phyloP scores from a whole-genome alignment of 2,113 vertebrate species.

The Siphamia tubifer region DNA sequence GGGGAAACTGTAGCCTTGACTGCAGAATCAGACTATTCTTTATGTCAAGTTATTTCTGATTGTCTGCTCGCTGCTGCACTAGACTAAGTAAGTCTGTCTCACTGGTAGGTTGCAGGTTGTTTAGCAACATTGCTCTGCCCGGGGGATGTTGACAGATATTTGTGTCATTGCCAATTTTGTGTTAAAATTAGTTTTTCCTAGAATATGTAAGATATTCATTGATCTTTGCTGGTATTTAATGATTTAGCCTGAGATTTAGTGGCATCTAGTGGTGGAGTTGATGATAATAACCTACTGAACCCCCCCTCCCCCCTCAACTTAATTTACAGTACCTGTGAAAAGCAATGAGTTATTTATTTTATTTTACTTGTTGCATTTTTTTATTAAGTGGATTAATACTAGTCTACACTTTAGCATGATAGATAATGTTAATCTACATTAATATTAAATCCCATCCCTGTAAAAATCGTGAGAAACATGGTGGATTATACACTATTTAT shows the following conservation, averaged over 20 bases:
- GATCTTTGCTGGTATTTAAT: background rate
- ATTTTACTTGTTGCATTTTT: too few relatives aligned
- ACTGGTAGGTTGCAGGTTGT: background rate
- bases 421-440: too few relatives aligned
- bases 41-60: conserved; percentile 4
- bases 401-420: too few relatives aligned
- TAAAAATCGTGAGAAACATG: too few relatives aligned
- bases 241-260: background rate
- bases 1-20: conserved; percentile 15
- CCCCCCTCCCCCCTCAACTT: too few relatives aligned
- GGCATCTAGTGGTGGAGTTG: too few relatives aligned
- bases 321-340: too few relatives aligned
- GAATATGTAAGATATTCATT: background rate
- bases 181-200: background rate
- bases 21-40: conserved; percentile 16
- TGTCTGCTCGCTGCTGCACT: conserved; percentile 4
- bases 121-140: background rate
- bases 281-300: too few relatives aligned
- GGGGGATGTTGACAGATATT: background rate
- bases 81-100: background rate
- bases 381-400: too few relatives aligned
- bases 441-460: too few relatives aligned
- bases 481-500: too few relatives aligned
- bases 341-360: too few relatives aligned
- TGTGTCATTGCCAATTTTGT: background rate